phyloP scores from a whole-genome alignment of 2,888 invertebrate genomes.

The Noctua comes region DNA sequence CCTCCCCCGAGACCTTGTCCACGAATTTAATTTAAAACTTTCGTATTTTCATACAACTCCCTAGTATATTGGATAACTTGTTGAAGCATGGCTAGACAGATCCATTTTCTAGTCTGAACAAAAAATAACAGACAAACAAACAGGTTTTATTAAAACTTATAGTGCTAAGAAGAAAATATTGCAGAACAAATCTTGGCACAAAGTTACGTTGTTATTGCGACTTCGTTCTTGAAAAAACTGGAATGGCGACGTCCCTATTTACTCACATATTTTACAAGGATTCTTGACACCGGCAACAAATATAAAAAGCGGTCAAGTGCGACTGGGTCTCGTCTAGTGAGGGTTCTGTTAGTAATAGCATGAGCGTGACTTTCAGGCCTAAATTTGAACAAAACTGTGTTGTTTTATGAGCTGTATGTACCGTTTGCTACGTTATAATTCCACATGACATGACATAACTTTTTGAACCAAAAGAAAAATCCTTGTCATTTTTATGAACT shows the following conservation, averaged over 20 bases:
- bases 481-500: not conserved
- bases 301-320: conserved; percentile 46
- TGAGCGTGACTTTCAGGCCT: not conserved
- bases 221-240: conserved; percentile 42
- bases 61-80: conserved; percentile 72
- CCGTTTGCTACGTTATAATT: not conserved
- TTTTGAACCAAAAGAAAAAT: not conserved
- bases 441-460: not conserved
- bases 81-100: conserved; percentile 51
- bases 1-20: conserved; percentile 66
- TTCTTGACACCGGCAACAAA: conserved; percentile 42
- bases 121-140: conserved; percentile 34
- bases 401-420: not conserved
- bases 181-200: conserved; percentile 32
- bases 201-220: conserved; percentile 49
- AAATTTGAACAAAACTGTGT: not conserved
- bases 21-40: conserved; percentile 81
- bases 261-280: conserved; percentile 59
- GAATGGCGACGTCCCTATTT: conserved; percentile 38
- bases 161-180: conserved; percentile 40
- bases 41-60: conserved; percentile 72
- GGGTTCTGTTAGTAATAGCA: conserved; percentile 22
- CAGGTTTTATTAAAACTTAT: conserved; percentile 40
- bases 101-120: conserved; percentile 41
- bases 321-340: conserved; percentile 24